These are phyloP conservation scores for Phrynocephalus vlangalii DNA, from an alignment of 2,797 vertebrate species.

Conservation along the genomic window DNA sequence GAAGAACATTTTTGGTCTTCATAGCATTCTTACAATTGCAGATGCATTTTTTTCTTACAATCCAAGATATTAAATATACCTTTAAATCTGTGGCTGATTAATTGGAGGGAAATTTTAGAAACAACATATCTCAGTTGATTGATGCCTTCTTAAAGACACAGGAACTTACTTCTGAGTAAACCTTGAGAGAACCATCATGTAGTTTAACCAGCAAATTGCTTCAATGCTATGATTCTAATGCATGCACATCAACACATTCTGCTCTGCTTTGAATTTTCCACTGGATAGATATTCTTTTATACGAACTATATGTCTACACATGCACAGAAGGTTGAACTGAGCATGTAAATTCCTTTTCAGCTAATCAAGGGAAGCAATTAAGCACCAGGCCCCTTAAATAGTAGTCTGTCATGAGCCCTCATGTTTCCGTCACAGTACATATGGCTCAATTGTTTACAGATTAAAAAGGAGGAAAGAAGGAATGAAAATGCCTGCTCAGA, in stretches of 20 bases:
- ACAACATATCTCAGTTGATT: background rate
- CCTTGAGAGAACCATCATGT: background rate
- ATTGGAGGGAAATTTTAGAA: background rate
- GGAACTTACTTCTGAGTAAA: background rate
- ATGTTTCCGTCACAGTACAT: constrained; percentile 82
- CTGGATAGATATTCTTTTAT: background rate
- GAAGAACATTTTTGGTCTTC: background rate
- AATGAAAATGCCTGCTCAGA: constrained; percentile 80
- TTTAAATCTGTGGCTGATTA: background rate
- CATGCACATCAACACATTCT: constrained; percentile 30
- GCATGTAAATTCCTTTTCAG: constrained; percentile 70
- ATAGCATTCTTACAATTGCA: background rate
- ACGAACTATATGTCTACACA: constrained; percentile 21
- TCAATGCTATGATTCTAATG: background rate
- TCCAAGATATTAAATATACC: no score
- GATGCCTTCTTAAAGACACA: background rate
- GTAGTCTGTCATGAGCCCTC: constrained; percentile 78
- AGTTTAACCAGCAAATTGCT: background rate
- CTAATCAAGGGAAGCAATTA: constrained; percentile 75
- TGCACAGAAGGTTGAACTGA: constrained; percentile 57
- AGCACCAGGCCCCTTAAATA: constrained; percentile 73
- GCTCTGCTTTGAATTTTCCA: constrained; percentile 7
- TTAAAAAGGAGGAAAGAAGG: constrained; percentile 76
- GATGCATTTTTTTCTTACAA: background rate
- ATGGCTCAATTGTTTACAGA: constrained; percentile 84